phyloP scores from a whole-genome alignment of 2,888 invertebrate species.

The Ectemnius lituratus region DNA sequence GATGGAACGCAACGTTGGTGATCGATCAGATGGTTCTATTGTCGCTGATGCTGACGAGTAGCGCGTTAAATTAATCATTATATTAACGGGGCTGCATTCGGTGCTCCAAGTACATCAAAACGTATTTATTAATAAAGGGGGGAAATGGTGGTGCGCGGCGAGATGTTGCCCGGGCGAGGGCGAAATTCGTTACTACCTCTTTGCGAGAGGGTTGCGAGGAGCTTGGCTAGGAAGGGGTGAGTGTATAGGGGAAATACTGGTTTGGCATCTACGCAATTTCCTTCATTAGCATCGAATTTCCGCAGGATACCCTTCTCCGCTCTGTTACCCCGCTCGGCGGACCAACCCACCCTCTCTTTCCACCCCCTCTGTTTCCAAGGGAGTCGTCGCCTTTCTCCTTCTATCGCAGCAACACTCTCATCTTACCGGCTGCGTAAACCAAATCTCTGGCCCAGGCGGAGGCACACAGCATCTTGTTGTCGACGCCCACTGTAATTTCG shows the following conservation, averaged over 20 bases:
- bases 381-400: constrained; percentile 13
- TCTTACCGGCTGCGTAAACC: constrained; percentile 49
- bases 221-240: background rate
- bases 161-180: constrained; percentile 29
- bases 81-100: no score
- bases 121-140: constrained; percentile 35
- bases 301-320: constrained; percentile 54
- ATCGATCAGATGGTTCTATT: no score
- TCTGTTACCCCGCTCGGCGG: background rate
- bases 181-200: constrained; percentile 51
- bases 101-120: background rate
- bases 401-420: constrained; percentile 16
- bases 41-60: no score
- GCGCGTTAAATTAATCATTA: no score
- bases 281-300: constrained; percentile 71
- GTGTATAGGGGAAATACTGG: constrained; percentile 60
- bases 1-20: no score
- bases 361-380: no score
- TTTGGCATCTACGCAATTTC: constrained; percentile 70
- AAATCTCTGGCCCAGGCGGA: constrained; percentile 54
- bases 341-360: background rate
- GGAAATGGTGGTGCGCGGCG: constrained; percentile 52
- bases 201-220: constrained; percentile 22
- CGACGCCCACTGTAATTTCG: constrained; percentile 52
- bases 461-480: constrained; percentile 50